Conservation (phyloP, 2,888 invertebrate species). For the Agrochola lychnidis region DNA sequence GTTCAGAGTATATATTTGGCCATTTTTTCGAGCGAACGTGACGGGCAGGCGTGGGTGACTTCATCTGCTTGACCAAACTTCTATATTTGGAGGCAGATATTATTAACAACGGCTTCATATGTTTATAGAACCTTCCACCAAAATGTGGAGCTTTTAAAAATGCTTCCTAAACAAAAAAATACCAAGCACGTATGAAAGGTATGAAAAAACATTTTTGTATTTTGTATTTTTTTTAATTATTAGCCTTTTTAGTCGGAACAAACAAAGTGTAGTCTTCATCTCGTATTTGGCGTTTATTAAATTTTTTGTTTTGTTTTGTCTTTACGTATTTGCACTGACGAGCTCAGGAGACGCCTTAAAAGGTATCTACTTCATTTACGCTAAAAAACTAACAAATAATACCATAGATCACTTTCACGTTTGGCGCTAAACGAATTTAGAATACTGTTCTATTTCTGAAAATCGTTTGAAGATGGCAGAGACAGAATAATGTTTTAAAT, state of each 20-base stretch:
- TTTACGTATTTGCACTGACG: neutral
- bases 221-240: neutral
- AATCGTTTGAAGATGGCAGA: neutral
- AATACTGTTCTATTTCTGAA: neutral
- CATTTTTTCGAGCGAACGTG: constrained; percentile 53
- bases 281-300: too few species aligned
- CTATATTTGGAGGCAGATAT: constrained; percentile 52
- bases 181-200: neutral
- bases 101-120: constrained; percentile 29
- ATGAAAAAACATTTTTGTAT: neutral
- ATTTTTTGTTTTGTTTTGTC: too few species aligned
- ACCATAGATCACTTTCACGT: neutral
- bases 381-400: neutral
- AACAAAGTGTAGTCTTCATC: too few species aligned
- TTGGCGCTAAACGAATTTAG: too few species aligned
- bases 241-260: too few species aligned
- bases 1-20: constrained; percentile 39
- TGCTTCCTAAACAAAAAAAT: constrained; percentile 35
- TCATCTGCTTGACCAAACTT: constrained; percentile 48
- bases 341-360: neutral
- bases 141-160: neutral
- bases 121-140: constrained; percentile 8
- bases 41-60: constrained; percentile 1
- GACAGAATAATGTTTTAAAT: neutral
- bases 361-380: neutral